Conservation (phyloP, 2,797 vertebrate species). For the Philypnodon macrostomus region DNA sequence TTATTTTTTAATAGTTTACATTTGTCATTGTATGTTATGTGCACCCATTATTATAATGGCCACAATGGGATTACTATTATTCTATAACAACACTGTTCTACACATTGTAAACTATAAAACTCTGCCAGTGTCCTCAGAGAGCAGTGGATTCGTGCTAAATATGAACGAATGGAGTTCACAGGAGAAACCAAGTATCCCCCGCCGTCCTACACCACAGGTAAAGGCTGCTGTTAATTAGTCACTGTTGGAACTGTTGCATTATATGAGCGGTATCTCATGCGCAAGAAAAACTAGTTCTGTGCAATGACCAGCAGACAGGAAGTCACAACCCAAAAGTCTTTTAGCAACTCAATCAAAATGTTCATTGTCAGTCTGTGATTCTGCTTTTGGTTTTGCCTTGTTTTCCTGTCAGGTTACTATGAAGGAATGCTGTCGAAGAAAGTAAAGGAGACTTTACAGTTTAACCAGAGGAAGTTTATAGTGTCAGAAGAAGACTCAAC, state of each 20-base stretch:
- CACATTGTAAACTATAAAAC: no score
- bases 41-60: no score
- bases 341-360: background rate
- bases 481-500: conserved; percentile 83
- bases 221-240: conserved; percentile 10
- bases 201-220: conserved; percentile 81
- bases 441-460: conserved; percentile 82
- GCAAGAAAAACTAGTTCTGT: conserved; percentile 32
- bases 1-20: no score
- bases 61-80: no score
- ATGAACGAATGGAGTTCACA: conserved; percentile 87
- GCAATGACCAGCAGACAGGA: conserved; percentile 1
- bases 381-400: background rate
- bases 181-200: conserved; percentile 74
- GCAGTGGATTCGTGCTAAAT: conserved; percentile 96
- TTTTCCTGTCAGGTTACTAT: conserved; percentile 74
- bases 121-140: conserved; percentile 83
- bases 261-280: conserved; percentile 18
- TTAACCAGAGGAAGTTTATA: conserved; percentile 84
- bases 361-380: background rate
- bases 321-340: background rate
- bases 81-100: no score
- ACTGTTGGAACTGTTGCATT: background rate
- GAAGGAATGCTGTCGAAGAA: conserved; percentile 91
- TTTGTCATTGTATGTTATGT: no score